A percentile compares a stretch with the other conserved stretches of the same genome.
Evolutionary conservation across 2,888 invertebrate genomes (phyloP).

Genomic region (Drosophila prolongata): DNA sequence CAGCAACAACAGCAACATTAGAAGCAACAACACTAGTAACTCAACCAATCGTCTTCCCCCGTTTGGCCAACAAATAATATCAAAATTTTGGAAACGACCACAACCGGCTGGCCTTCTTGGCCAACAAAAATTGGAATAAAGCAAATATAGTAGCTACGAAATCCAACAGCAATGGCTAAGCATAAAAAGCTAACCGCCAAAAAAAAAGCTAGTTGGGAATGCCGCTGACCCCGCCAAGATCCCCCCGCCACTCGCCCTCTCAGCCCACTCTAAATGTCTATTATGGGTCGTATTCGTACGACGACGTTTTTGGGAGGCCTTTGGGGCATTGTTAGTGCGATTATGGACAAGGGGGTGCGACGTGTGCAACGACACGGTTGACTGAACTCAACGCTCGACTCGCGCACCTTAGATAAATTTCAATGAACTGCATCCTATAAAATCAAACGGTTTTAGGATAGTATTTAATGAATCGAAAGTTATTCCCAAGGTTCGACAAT

Average conservation of each 20-base stretch:
- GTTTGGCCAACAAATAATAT: neutral
- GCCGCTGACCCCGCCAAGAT: conserved; percentile 39
- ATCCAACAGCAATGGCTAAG: conserved; percentile 17
- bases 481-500: neutral
- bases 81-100: conserved; percentile 28
- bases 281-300: neutral
- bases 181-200: conserved; percentile 34
- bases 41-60: conserved; percentile 1
- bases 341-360: conserved; percentile 11
- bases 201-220: conserved; percentile 32
- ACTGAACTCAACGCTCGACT: conserved; percentile 59
- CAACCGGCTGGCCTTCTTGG: conserved; percentile 73
- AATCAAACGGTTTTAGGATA: conserved; percentile 8
- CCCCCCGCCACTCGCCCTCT: neutral
- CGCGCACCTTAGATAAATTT: conserved; percentile 45
- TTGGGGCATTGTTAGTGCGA: conserved; percentile 2
- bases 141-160: conserved; percentile 30
- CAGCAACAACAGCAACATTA: conserved; percentile 5
- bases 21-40: conserved; percentile 1
- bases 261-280: neutral
- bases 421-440: conserved; percentile 59
- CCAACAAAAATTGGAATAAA: conserved; percentile 36
- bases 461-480: conserved; percentile 21
- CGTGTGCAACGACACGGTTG: conserved; percentile 56
- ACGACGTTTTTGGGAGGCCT: conserved; percentile 20